Base-by-base conservation (phyloP, 2,888 invertebrate genomes). In the Lithophane socia region DNA sequence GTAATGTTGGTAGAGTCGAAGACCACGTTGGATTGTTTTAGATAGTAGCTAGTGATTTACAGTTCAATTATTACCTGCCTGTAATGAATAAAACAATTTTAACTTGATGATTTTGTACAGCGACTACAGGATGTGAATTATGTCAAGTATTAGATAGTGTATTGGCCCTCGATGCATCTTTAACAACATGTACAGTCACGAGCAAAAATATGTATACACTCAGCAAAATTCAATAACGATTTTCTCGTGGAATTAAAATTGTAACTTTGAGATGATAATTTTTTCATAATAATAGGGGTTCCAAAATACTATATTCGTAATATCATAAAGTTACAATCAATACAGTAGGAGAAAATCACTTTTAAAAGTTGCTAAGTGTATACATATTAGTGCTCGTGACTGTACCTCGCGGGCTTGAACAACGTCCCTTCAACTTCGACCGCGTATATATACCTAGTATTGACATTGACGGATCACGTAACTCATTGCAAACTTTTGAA, bases 1-100 rank as follows among this genome's bases (percentile, higher is more conserved):
- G 13, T 24, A 47, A 61, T 81, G 12, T 54, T 42, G 37, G 13
- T 52, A 73, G 44, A 16, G 7, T 37, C 52, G 21, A 54, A 60
- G 24, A 37, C 52, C 2, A 52, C 56, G 24, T 65, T 58, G 24
- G 49, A 37, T 73, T 73, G 37, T 37, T 73, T 73, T 67, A 67
- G 60, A 67, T 54, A 18, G 18, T 29, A 29, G 5, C 37, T 37
- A 58, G 13, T 70, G 47, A 72, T 73, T 78, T 69, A 83, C 47
- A 54, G 67, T 52, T 54, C 16, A 37, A 52, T 58, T 56, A 58
- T 58, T 68, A 37, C 37, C 8, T 54, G 54, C 47, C 24, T 63
- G 63, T 80, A 37, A 58, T 49, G n/a, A 16, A 72, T 71, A 21
- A 29, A 7, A 29, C 10, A 54, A 8, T 54, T 54, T 44, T 52